Evolutionary conservation across 2,888 invertebrate genomes (phyloP).

Genomic region (Microctonus hyperodae): DNA sequence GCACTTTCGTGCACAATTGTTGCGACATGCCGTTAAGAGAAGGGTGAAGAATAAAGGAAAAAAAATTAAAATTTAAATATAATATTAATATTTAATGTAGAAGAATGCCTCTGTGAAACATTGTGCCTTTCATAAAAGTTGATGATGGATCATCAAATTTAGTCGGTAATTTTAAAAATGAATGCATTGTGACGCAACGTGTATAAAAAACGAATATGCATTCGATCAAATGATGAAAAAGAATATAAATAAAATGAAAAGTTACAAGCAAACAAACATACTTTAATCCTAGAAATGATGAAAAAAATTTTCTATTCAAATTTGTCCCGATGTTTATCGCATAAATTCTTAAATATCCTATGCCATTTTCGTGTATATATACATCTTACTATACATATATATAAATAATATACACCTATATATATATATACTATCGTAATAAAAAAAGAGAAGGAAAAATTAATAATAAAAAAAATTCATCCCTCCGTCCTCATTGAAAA

Average conservation of each 20-base stretch:
- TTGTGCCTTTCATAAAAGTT: conserved; percentile 46
- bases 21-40: neutral
- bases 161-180: conserved; percentile 8
- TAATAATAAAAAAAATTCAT: neutral
- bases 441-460: neutral
- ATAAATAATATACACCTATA: too few species aligned
- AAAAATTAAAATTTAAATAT: neutral
- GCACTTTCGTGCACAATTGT: too few species aligned
- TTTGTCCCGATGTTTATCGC: neutral
- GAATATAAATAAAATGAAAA: neutral
- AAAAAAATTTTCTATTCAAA: neutral
- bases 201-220: neutral
- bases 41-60: neutral
- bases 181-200: conserved; percentile 27
- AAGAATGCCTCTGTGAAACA: conserved; percentile 48
- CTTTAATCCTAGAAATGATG: neutral
- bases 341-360: neutral
- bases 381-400: too few species aligned
- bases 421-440: neutral
- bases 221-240: conserved; percentile 8
- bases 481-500: conserved; percentile 24
- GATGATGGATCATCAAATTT: conserved; percentile 15
- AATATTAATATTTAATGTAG: conserved; percentile 7
- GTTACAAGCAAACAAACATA: neutral
- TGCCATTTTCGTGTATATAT: neutral